These are phyloP conservation scores for Potamilus streckersoni DNA, from an alignment of 1,140 invertebrate genomes.

Conservation along the genomic window DNA sequence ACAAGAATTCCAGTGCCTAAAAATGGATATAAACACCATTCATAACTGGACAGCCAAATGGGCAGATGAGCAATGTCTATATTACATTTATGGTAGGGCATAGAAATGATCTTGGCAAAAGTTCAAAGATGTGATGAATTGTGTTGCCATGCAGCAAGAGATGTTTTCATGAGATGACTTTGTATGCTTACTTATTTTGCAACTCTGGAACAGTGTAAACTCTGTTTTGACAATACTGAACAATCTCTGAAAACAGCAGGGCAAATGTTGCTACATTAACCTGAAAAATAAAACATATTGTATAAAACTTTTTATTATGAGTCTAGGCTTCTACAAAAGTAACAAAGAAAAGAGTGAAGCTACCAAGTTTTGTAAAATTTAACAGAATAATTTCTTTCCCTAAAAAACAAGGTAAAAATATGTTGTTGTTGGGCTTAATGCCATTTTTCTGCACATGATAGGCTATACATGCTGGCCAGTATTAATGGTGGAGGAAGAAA, in stretches of 20 bases:
- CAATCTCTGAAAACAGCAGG: conserved; percentile 96
- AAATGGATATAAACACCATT: background rate
- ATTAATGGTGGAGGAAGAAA: no score
- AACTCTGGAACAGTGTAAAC: conserved; percentile 95
- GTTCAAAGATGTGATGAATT: background rate
- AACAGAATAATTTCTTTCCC: no score
- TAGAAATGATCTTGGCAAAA: background rate
- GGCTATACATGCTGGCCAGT: no score
- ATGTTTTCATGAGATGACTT: background rate
- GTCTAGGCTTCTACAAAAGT: no score
- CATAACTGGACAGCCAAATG: background rate
- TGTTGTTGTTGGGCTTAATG: no score
- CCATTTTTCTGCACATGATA: no score
- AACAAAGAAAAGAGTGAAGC: no score
- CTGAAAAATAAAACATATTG: conserved; percentile 56
- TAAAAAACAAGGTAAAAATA: no score
- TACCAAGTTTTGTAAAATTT: no score
- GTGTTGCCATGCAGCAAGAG: background rate
- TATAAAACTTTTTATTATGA: no score
- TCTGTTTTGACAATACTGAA: conserved; percentile 97
- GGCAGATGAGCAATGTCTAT: background rate
- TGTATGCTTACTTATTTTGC: conserved; percentile 83
- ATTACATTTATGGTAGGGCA: background rate
- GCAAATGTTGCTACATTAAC: conserved; percentile 91
- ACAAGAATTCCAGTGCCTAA: no score